Conservation (phyloP, 2,113 vertebrate genomes). For the Periophthalmus modestus region DNA sequence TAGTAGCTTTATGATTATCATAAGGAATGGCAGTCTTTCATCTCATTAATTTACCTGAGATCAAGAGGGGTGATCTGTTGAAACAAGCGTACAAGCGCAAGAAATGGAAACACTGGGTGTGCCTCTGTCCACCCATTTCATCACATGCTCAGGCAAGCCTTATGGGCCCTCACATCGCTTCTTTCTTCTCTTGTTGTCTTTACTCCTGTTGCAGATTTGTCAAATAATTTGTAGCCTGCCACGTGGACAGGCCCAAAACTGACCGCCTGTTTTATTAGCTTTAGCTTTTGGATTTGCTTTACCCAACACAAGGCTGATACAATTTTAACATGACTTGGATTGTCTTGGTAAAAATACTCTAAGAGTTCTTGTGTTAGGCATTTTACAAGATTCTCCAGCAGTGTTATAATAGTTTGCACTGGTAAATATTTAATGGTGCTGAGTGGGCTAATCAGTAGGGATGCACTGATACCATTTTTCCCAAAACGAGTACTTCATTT, state of each 20-base stretch:
- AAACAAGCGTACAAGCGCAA: conserved; percentile 59
- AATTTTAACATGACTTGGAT: conserved; percentile 12
- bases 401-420: neutral
- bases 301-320: conserved; percentile 31
- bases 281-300: conserved; percentile 18
- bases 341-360: neutral
- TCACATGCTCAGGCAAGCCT: conserved; percentile 70
- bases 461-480: no score
- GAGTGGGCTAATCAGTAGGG: neutral
- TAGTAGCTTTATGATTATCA: neutral
- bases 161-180: conserved; percentile 48
- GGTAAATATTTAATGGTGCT: neutral
- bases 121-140: conserved; percentile 65
- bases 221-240: conserved; percentile 42
- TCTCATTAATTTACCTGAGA: conserved; percentile 17
- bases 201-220: conserved; percentile 54
- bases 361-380: neutral
- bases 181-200: conserved; percentile 19
- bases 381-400: neutral
- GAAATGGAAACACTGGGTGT: conserved; percentile 61
- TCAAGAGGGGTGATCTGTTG: conserved; percentile 55
- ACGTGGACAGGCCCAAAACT: conserved; percentile 10
- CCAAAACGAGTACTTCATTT: no score
- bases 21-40: neutral
- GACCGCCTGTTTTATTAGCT: conserved; percentile 31